Conservation (phyloP, 2,888 invertebrate species). For the Girardia tigrina region DNA sequence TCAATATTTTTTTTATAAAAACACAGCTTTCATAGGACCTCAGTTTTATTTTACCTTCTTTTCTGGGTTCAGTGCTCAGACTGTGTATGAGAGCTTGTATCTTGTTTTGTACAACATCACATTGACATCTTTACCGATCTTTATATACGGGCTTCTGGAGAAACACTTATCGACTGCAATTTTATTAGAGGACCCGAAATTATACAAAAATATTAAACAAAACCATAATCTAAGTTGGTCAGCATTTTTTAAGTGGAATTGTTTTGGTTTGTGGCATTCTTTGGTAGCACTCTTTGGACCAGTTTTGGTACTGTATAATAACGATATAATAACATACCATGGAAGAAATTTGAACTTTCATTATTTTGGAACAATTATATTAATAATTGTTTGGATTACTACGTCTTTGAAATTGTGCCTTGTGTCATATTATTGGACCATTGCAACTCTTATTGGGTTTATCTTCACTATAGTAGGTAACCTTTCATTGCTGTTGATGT, state of each 20-base stretch:
- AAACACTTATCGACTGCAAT: constrained; percentile 57
- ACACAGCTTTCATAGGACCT: constrained; percentile 61
- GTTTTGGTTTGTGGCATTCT: constrained; percentile 51
- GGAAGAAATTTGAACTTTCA: constrained; percentile 40
- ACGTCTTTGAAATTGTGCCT: constrained; percentile 41
- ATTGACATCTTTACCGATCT: constrained; percentile 63
- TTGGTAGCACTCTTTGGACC: constrained; percentile 46
- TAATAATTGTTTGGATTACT: constrained; percentile 21
- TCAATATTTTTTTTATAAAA: constrained; percentile 74
- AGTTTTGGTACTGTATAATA: constrained; percentile 41
- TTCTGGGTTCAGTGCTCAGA: constrained; percentile 52
- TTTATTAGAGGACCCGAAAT: constrained; percentile 57
- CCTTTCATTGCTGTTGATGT: constrained; percentile 40
- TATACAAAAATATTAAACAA: constrained; percentile 54
- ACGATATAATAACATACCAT: constrained; percentile 40
- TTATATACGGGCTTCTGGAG: constrained; percentile 63
- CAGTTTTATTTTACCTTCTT: constrained; percentile 54
- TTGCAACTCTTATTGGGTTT: constrained; percentile 41
- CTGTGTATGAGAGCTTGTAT: constrained; percentile 59
- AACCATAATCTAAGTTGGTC: constrained; percentile 30
- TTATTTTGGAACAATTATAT: constrained; percentile 31
- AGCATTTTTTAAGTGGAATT: constrained; percentile 53
- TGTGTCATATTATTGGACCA: constrained; percentile 43
- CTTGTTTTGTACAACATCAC: constrained; percentile 64
- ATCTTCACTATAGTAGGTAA: constrained; percentile 42